Base-by-base conservation (phyloP, 2,113 vertebrate genomes). In the Columba janthina region DNA sequence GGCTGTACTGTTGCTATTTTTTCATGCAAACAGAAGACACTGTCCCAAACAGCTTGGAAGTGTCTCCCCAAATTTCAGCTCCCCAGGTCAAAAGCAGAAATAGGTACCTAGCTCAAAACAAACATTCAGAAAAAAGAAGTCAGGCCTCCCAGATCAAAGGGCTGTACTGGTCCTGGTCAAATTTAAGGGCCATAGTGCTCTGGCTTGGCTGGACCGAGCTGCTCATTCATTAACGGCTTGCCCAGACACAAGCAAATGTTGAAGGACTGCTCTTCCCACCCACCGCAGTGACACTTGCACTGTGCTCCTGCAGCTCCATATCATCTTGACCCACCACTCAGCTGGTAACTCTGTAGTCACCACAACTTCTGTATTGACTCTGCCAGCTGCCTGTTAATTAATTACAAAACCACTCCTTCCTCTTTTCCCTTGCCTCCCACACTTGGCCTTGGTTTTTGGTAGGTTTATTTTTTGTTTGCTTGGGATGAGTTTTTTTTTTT, bases 401-500 rank as follows among this genome's bases (percentile, higher is more conserved):
- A 78, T 42, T n/a, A 69, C 5, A 50, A 79, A 89, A 72, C 12
- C 4, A 29, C 34, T 54, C 29, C 7, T 54, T 71, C 40, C 70
- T 69, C 34, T 84, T 53, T 38, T 20, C 5, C 11, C 24, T 75
- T 76, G 26, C n/a, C 31, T 72, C 31, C 31, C 48, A 71, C 11
- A 24, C 5, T n/a, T 48, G 9, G 22, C 32, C 46, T 79, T 85
- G 31, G 16, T 21, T 78, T 78, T 64, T 85, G 42, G 16, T 25
- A 71, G 50, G 1, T 3, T 42, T 34, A 46, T 46, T 12, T 18
- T 67, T n/a, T 11, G 8, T 24, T 16, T 2, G 12, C 51, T 51
- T 13, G 5, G 12, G 4, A 7, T 53, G 8, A 8, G 2, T 0
- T 56, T 70, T 65, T 69, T 69, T 8, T 4, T 20, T 46, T 9